Base-by-base conservation (phyloP, 2,113 vertebrate species). In the Procavia capensis region DNA sequence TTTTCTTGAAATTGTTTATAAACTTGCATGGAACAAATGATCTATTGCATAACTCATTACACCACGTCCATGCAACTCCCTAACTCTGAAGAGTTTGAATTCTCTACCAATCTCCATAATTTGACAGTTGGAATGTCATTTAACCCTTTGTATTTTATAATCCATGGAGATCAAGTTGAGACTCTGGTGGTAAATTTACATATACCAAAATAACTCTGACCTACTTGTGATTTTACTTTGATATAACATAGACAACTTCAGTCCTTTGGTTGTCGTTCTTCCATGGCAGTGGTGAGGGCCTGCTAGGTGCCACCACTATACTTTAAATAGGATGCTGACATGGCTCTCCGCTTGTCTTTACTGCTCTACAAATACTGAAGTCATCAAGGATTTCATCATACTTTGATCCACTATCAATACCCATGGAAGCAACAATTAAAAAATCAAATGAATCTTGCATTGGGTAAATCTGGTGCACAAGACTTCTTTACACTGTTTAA, bases 81-180 rank as follows among this genome's bases (percentile, higher is more conserved):
- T 86, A n/a, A 41, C 63, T 68, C 63, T 91, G 34, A 66, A 82
- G 54, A 91, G 79, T 64, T 68, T 10, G n/a, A 85, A 85, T 61
- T 88, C 39, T 93, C 36, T 25, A 9, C 11, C 61, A 43, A 64
- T 43, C 2, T 68, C 16, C 59, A 10, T 82, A n/a, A 76, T 45
- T 27, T 88, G 63, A 92, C 27, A 36, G 8, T 85, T 70, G 68
- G 29, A 47, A 36, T 59, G 25, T 6, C 27, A 31, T 16, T 83
- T 79, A 95, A 84, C 11, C 24, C 79, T 61, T 91, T 66, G 66
- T 61, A 29, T 54, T 93, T 74, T 93, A 29, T 54, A 75, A 81
- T 45, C 11, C 10, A 17, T 9, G 1, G 57, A 39, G 63, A 86
- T 57, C 74, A 41, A 9, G 64, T 64, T 78, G 31, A 57, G 74